Evolutionary conservation across 2,797 vertebrate genomes (phyloP).

Genomic region (Iguana delicatissima): DNA sequence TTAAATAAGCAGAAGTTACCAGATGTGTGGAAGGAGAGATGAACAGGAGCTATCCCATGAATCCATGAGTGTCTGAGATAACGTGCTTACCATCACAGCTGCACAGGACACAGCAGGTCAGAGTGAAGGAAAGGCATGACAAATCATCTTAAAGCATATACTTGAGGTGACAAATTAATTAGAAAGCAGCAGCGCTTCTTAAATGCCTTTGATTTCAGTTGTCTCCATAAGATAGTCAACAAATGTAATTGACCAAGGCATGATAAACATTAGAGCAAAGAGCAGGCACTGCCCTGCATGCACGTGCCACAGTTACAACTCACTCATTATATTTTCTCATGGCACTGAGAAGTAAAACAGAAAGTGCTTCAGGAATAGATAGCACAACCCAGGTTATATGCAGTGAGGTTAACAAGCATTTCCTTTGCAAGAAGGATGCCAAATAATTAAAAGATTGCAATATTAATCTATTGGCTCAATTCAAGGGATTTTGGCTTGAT

Average conservation of each 20-base stretch:
- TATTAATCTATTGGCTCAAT: not conserved
- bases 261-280: not conserved
- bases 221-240: not conserved
- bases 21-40: no score
- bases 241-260: conserved; percentile 37
- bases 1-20: no score
- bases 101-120: not conserved
- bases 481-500: not conserved
- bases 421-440: no score
- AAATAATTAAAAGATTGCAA: not conserved
- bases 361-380: not conserved
- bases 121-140: not conserved
- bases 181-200: conserved; percentile 50
- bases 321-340: accelerated
- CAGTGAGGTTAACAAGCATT: not conserved
- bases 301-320: conserved; percentile 19
- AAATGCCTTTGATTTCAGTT: conserved; percentile 32
- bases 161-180: conserved; percentile 22
- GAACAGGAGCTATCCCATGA: not conserved
- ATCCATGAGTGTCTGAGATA: not conserved
- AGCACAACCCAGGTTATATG: conserved; percentile 29
- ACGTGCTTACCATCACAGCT: not conserved
- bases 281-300: conserved; percentile 15
- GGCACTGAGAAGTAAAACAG: not conserved
- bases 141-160: not conserved